Percentiles rank a stretch among this genome's conserved stretches.
Evolutionary conservation across 2,797 vertebrate species (phyloP).

Genomic region (Crenichthys baileyi): DNA sequence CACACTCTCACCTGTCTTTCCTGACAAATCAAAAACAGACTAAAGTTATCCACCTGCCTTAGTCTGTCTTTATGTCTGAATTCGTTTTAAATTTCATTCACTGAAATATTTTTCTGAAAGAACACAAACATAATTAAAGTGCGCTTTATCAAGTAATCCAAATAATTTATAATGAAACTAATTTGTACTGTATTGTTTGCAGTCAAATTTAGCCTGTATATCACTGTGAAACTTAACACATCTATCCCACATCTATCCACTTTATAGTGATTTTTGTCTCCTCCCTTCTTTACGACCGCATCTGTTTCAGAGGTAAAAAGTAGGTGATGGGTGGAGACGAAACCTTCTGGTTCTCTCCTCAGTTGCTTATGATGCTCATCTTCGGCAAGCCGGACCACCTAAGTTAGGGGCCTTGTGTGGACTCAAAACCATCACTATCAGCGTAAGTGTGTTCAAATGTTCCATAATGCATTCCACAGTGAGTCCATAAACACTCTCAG

Average conservation of each 20-base stretch:
- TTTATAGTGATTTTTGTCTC: slow-evolving; percentile 75
- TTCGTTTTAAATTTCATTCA: too few species aligned
- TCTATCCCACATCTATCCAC: slow-evolving; percentile 10
- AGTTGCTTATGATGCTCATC: slow-evolving; percentile 53
- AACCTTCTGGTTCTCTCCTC: slow-evolving; percentile 52
- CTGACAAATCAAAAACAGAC: too few species aligned
- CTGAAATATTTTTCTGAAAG: too few species aligned
- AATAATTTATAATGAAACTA: too few species aligned
- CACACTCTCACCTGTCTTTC: too few species aligned
- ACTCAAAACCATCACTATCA: slow-evolving; percentile 75
- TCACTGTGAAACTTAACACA: too few species aligned
- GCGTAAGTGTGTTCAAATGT: slow-evolving; percentile 77
- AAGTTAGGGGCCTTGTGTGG: slow-evolving; percentile 70
- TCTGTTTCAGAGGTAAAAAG: slow-evolving; percentile 78
- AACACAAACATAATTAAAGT: too few species aligned
- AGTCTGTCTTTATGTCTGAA: too few species aligned
- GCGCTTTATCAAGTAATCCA: too few species aligned
- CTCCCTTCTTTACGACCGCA: slow-evolving; percentile 74
- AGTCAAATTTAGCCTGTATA: too few species aligned
- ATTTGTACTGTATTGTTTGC: too few species aligned
- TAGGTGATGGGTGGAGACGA: slow-evolving; percentile 75
- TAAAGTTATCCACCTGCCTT: too few species aligned
- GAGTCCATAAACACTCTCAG: slow-evolving; percentile 84
- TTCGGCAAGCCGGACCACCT: slow-evolving; percentile 74
- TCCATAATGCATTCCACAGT: slow-evolving; percentile 83